Percentiles rank a stretch among this genome's conserved stretches.
phyloP scores from a whole-genome alignment of 2,888 invertebrate species.

The Cantharis lateralis region DNA sequence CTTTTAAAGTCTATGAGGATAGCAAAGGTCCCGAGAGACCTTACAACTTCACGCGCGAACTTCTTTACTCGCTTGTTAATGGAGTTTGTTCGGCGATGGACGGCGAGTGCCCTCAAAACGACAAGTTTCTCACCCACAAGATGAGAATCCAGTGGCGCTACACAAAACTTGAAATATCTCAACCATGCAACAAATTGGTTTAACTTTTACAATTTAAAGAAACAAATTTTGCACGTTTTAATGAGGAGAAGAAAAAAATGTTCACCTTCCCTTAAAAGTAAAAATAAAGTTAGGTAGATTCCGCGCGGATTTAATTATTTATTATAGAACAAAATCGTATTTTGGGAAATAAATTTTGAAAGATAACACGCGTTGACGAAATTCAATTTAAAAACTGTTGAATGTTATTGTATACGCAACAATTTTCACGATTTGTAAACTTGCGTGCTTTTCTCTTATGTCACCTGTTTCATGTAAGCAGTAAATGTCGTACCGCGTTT shows the following conservation, averaged over 20 bases:
- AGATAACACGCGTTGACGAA: neutral
- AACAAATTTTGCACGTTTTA: neutral
- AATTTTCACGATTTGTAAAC: constrained; percentile 19
- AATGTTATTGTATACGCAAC: neutral
- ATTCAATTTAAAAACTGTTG: neutral
- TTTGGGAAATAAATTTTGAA: neutral
- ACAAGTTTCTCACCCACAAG: constrained; percentile 40
- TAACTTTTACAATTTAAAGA: constrained; percentile 28
- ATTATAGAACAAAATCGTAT: neutral
- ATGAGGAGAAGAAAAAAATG: neutral
- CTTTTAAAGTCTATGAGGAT: constrained; percentile 21
- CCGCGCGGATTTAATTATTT: neutral
- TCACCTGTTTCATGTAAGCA: constrained; percentile 24
- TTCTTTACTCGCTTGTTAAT: constrained; percentile 46
- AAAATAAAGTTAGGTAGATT: neutral
- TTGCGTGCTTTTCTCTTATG: constrained; percentile 23
- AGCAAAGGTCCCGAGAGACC: constrained; percentile 36
- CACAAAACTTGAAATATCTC: constrained; percentile 39
- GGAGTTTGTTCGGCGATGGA: constrained; percentile 47
- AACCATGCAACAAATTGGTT: constrained; percentile 31
- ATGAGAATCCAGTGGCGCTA: constrained; percentile 34
- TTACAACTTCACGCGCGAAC: constrained; percentile 43
- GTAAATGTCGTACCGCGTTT: constrained; percentile 26
- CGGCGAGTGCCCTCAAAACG: constrained; percentile 42
- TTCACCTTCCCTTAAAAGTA: neutral